Conservation (phyloP, 2,888 invertebrate genomes). For the Isotomurus palustris region DNA sequence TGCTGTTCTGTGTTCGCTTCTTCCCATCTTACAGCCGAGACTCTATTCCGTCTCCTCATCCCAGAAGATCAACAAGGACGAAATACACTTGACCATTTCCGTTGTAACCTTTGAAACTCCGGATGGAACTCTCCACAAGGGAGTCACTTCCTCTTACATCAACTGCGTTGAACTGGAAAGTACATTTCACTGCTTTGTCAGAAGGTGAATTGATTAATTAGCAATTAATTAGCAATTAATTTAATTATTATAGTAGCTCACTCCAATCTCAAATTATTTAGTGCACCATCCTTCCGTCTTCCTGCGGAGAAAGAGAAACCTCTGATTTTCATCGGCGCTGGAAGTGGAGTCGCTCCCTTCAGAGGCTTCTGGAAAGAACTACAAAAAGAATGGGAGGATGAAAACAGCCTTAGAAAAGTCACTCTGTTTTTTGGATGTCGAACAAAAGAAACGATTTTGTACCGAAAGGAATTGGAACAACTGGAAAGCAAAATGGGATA, state of each 20-base stretch:
- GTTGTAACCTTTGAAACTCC: constrained; percentile 80
- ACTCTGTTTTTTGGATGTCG: constrained; percentile 90
- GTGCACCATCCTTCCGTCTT: constrained; percentile 78
- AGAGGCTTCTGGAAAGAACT: constrained; percentile 88
- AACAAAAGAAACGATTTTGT: constrained; percentile 62
- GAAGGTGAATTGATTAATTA: constrained; percentile 59
- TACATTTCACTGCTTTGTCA: constrained; percentile 60
- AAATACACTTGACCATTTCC: constrained; percentile 85
- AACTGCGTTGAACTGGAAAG: constrained; percentile 67
- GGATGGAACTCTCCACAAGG: constrained; percentile 76
- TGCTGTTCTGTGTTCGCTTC: constrained; percentile 71
- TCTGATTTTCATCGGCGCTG: constrained; percentile 75
- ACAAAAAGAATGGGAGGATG: background rate
- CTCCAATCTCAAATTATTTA: constrained; percentile 50
- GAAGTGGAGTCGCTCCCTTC: constrained; percentile 91
- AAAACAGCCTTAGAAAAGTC: constrained; percentile 55
- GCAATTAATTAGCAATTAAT: background rate
- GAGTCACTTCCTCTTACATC: constrained; percentile 89
- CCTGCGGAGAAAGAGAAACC: constrained; percentile 70
- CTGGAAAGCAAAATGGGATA: constrained; percentile 63
- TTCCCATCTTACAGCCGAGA: constrained; percentile 79
- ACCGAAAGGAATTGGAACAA: constrained; percentile 70
- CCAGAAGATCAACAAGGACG: constrained; percentile 66
- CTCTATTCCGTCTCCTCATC: constrained; percentile 93
- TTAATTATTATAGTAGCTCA: too few species aligned